Conservation (phyloP, 92 coral and sea anemone genomes). For the Bergia puertoricense region DNA sequence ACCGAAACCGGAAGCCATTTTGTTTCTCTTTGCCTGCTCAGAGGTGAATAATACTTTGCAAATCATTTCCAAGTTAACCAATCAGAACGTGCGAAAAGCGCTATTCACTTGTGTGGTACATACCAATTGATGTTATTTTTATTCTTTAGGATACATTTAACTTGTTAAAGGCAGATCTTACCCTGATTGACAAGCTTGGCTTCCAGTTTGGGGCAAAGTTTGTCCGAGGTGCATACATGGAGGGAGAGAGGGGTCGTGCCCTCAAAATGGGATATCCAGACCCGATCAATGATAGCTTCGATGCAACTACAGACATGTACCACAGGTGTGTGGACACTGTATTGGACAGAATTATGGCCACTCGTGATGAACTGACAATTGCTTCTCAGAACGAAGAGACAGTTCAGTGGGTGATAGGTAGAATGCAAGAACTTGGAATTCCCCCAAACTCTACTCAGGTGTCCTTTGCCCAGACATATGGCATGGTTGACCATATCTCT, state of each 20-base stretch:
- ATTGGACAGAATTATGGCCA: background rate
- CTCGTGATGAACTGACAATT: background rate
- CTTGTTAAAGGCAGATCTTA: conserved; percentile 27
- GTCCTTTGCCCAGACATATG: conserved; percentile 50
- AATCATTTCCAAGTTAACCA: no score
- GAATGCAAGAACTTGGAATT: conserved; percentile 17
- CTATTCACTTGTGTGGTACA: no score
- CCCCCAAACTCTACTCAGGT: conserved; percentile 8
- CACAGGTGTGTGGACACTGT: conserved; percentile 16
- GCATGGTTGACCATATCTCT: conserved; percentile 64
- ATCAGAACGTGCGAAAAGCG: no score
- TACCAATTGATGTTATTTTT: background rate
- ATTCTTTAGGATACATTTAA: background rate
- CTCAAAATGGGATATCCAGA: conserved; percentile 21
- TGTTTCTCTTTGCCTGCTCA: no score
- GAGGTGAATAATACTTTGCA: no score
- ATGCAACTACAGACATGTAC: conserved; percentile 17
- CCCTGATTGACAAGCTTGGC: conserved; percentile 26
- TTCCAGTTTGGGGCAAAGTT: conserved; percentile 39
- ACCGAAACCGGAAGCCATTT: no score
- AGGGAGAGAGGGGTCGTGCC: conserved; percentile 37
- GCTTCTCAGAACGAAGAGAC: conserved; percentile 22
- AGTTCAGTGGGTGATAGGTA: conserved; percentile 11
- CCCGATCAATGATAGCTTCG: conserved; percentile 26
- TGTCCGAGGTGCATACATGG: conserved; percentile 41